Conservation (phyloP, 2,888 invertebrate genomes). For the Drosophila siamana region DNA sequence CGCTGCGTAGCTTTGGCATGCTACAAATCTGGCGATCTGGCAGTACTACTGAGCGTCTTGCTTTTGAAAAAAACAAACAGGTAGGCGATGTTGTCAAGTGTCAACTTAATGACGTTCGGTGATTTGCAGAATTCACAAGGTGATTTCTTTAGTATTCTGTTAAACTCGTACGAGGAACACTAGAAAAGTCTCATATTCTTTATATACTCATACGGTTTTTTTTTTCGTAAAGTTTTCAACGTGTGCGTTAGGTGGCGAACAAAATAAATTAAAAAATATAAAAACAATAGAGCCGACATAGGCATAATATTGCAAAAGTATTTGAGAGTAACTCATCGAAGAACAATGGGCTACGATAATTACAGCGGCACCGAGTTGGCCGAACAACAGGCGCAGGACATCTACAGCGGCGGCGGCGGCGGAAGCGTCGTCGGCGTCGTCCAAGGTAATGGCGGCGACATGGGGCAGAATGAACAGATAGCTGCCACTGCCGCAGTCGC, state of each 20-base stretch:
- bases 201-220: constrained; percentile 31
- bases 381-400: constrained; percentile 20
- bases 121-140: background rate
- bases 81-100: constrained; percentile 22
- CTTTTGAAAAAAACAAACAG: background rate
- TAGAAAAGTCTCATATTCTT: constrained; percentile 36
- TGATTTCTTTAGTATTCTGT: constrained; percentile 37
- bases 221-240: constrained; percentile 25
- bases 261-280: background rate
- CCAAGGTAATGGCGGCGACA: background rate
- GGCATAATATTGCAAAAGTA: constrained; percentile 35
- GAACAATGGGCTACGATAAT: constrained; percentile 64
- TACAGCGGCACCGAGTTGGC: constrained; percentile 40
- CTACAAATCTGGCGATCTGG: constrained; percentile 6
- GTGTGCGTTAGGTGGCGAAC: background rate
- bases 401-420: constrained; percentile 11
- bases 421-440: background rate
- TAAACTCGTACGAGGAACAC: constrained; percentile 41
- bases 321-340: constrained; percentile 18
- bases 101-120: constrained; percentile 5
- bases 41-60: background rate
- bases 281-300: constrained; percentile 25
- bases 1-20: background rate
- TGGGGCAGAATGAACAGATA: constrained; percentile 33
- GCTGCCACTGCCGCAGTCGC: constrained; percentile 16